phyloP scores from a whole-genome alignment of 1,140 invertebrate genomes.

The Paraescarpia echinospica region DNA sequence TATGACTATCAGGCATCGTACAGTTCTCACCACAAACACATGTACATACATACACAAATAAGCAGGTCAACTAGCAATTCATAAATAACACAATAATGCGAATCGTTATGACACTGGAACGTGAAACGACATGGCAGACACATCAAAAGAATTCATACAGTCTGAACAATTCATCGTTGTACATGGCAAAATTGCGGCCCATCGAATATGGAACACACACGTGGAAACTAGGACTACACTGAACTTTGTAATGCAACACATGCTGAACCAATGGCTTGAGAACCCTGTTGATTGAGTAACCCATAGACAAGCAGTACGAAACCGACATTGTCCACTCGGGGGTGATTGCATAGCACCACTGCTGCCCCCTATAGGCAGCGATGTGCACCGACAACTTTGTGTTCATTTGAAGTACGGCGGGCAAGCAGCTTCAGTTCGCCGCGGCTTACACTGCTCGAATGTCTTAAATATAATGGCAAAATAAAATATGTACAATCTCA shows the following conservation, averaged over 20 bases:
- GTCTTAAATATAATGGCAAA: neutral
- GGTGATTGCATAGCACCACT: neutral
- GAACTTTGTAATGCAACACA: neutral
- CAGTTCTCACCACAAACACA: neutral
- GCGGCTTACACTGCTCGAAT: neutral
- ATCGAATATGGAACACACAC: neutral
- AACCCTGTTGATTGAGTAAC: neutral
- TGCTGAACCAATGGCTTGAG: neutral
- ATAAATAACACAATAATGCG: slow-evolving; percentile 2
- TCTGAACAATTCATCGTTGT: neutral
- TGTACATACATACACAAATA: neutral
- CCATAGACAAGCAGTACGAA: neutral
- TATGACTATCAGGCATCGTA: neutral
- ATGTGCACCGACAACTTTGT: neutral
- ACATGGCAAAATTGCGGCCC: neutral
- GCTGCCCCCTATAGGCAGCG: neutral
- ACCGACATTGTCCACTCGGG: neutral
- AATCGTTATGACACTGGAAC: neutral
- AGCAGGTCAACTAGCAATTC: neutral
- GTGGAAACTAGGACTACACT: neutral
- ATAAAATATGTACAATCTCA: slow-evolving; percentile 2
- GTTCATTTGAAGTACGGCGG: neutral
- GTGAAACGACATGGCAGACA: neutral
- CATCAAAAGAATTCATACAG: neutral
- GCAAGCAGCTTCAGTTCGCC: neutral